Evolutionary conservation across 1,140 invertebrate species (phyloP), one percentile per base, ranked within the genome.

Genomic region (Drosophila gunungcola): DNA sequence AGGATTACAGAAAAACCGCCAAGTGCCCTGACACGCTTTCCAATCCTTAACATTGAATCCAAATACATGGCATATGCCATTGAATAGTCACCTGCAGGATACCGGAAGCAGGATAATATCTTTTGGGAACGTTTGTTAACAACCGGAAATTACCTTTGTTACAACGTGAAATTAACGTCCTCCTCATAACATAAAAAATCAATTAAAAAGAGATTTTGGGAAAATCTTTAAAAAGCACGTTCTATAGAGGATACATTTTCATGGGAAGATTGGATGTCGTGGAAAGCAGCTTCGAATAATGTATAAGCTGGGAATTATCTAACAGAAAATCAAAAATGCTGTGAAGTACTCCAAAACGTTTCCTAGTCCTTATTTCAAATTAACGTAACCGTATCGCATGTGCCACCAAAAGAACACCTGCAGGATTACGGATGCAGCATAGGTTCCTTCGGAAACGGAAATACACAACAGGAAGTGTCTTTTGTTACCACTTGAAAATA

Each of bases 251-350:
- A 4, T 21, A 5, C 4, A 39, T 43, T 39, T 25, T 11, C 34
- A 16, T 46, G 49, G 34, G 13, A 48, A 54, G 25, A 13, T 6
- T 27, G 27, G 29, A 7, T 11, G 21, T 41, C 41, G 73, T 81
- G 79, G 46, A 78, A 76, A 81, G 63, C 45, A 42, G 10, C 38
- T 46, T 77, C 46, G 67, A 81, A 63, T 77, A 63, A 61, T 77
- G 56, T 36, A 42, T 45, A 21, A 41, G 25, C 11, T 36, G 5
- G 21, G 29, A 57, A 82, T 68, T 60, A 52, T 34, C 25, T 53
- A 82, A 39, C 76, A 64, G 79, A 68, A 36, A 2, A 36, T 7
- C 79, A 82, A 45, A 58, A 56, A 38, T 3, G 6, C 6, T 0
- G 13, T 38, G 6, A 51, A 32, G 45, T 39, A 16, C 13, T 16